These are phyloP conservation scores for Drosophila leonis DNA, from an alignment of 2,888 invertebrate genomes.

Conservation along the genomic window DNA sequence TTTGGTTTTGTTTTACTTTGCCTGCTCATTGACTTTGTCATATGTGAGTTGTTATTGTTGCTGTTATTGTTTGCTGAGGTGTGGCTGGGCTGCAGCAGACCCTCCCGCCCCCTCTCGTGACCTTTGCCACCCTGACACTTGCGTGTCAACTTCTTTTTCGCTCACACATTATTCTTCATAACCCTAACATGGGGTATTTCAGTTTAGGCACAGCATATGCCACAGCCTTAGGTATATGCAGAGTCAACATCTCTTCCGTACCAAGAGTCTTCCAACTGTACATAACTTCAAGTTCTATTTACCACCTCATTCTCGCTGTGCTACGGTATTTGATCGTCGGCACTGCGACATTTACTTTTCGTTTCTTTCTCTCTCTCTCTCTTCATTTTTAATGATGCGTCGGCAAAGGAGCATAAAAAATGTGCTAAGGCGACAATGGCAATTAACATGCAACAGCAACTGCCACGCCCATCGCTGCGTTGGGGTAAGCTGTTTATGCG, in stretches of 20 bases:
- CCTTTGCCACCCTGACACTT: constrained; percentile 20
- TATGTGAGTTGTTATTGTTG: constrained; percentile 21
- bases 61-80: constrained; percentile 44
- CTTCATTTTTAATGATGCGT: not conserved
- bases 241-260: no score
- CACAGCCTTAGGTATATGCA: not conserved
- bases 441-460: constrained; percentile 70
- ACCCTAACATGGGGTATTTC: not conserved
- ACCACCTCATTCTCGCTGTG: no score
- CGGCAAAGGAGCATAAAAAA: constrained; percentile 9
- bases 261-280: no score
- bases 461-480: constrained; percentile 22
- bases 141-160: constrained; percentile 38
- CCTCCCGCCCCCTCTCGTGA: not conserved
- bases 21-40: constrained; percentile 33
- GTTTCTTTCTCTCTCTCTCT: not conserved
- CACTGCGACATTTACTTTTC: not conserved
- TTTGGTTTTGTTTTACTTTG: constrained; percentile 34
- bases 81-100: constrained; percentile 31
- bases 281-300: no score
- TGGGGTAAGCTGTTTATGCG: constrained; percentile 31
- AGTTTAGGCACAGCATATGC: fast-evolving
- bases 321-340: not conserved
- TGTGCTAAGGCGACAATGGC: constrained; percentile 53
- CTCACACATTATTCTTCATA: constrained; percentile 12